Evolutionary conservation across 2,888 invertebrate species (phyloP).

Genomic region (Empis livida): DNA sequence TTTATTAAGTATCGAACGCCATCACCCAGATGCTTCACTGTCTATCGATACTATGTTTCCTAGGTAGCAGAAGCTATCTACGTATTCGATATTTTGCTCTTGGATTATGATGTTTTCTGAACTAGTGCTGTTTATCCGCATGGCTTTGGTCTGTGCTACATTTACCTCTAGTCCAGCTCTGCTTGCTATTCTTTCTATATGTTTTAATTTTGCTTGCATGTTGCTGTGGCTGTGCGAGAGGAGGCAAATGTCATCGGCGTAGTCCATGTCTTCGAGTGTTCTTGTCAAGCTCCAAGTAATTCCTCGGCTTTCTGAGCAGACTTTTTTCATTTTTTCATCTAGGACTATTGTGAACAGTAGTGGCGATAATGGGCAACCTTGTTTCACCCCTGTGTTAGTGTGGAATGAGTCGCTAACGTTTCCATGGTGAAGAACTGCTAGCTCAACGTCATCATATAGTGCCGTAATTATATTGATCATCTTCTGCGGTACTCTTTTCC

Average conservation of each 20-base stretch:
- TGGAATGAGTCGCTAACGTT: background rate
- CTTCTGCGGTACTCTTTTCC: background rate
- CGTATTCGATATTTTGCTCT: background rate
- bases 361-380: background rate
- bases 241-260: background rate
- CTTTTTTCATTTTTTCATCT: background rate
- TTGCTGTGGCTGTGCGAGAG: background rate
- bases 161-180: background rate
- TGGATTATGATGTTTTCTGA: background rate
- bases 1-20: too few relatives aligned
- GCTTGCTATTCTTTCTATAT: background rate
- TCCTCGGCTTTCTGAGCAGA: background rate
- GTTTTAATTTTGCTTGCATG: background rate
- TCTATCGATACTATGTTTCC: background rate
- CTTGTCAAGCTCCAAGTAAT: background rate
- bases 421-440: background rate
- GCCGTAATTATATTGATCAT: background rate
- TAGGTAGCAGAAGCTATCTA: background rate
- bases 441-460: background rate
- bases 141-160: background rate
- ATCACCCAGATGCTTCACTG: background rate
- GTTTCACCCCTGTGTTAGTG: background rate
- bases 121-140: background rate
- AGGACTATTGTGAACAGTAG: background rate
- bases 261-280: background rate